Conservation (phyloP, 2,113 vertebrate species). For the Pterocles gutturalis region DNA sequence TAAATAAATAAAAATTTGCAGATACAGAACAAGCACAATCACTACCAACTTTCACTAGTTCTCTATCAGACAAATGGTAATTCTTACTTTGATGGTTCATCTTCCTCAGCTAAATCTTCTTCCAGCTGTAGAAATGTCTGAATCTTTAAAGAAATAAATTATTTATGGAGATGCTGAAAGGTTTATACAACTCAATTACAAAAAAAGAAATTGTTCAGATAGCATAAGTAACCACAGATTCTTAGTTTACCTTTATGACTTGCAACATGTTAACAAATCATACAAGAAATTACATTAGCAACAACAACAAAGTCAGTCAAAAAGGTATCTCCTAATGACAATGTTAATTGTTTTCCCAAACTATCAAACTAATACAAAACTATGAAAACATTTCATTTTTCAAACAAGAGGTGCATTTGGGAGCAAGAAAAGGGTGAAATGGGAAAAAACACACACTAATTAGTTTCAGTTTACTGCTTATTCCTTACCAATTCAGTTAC, state of each 20-base stretch:
- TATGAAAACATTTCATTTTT: neutral
- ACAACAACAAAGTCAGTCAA: neutral
- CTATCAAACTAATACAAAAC: neutral
- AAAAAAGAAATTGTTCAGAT: neutral
- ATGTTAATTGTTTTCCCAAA: neutral
- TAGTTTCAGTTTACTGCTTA: neutral
- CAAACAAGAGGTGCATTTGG: neutral
- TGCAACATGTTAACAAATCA: neutral
- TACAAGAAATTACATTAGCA: neutral
- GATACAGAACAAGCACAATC: neutral
- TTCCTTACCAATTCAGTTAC: conserved; percentile 92
- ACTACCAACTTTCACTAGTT: neutral
- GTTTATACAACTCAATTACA: neutral
- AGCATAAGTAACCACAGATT: neutral
- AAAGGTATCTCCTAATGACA: neutral
- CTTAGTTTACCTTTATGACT: neutral
- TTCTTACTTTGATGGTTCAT: conserved; percentile 86
- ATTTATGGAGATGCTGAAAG: neutral
- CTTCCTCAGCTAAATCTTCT: conserved; percentile 86
- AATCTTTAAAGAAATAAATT: conserved; percentile 78
- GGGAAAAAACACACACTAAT: neutral
- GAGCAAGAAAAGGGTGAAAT: neutral
- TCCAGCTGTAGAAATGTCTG: conserved; percentile 89
- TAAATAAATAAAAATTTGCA: neutral
- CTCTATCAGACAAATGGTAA: neutral